A percentile compares a stretch with the other conserved stretches of the same genome.
Conservation (phyloP, 2,888 invertebrate species). For the Orthosia gothica region DNA sequence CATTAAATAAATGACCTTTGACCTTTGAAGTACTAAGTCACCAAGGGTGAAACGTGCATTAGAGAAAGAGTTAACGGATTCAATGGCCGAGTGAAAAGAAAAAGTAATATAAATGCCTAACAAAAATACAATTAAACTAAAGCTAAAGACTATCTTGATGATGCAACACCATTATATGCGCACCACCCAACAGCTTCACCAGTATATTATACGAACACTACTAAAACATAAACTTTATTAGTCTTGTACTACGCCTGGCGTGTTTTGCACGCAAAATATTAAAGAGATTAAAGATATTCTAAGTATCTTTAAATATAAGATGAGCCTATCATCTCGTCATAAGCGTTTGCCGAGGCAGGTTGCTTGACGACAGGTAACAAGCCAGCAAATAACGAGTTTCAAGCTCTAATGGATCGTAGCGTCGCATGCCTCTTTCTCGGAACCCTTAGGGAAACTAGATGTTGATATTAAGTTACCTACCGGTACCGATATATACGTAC, state of each 20-base stretch:
- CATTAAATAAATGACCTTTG: no score
- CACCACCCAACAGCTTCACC: no score
- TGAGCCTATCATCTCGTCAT: neutral
- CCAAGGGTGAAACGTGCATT: no score
- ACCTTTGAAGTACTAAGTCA: no score
- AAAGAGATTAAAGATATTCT: neutral
- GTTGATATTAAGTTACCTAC: constrained; percentile 26
- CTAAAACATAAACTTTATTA: neutral
- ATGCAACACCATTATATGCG: no score
- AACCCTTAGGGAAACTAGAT: constrained; percentile 40
- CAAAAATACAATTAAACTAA: no score
- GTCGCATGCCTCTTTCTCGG: constrained; percentile 19
- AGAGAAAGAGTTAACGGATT: no score
- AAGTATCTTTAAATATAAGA: neutral
- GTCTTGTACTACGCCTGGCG: neutral
- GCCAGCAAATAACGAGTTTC: constrained; percentile 30
- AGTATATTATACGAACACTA: no score
- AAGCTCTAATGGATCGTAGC: constrained; percentile 24
- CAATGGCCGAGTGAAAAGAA: no score
- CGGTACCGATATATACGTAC: neutral
- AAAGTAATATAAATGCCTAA: no score
- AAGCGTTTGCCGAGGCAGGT: neutral
- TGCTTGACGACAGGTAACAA: constrained; percentile 21
- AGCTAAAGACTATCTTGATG: no score
- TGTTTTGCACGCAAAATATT: neutral